Conservation (phyloP, 2,113 vertebrate species). For the Catharus fuscescens region DNA sequence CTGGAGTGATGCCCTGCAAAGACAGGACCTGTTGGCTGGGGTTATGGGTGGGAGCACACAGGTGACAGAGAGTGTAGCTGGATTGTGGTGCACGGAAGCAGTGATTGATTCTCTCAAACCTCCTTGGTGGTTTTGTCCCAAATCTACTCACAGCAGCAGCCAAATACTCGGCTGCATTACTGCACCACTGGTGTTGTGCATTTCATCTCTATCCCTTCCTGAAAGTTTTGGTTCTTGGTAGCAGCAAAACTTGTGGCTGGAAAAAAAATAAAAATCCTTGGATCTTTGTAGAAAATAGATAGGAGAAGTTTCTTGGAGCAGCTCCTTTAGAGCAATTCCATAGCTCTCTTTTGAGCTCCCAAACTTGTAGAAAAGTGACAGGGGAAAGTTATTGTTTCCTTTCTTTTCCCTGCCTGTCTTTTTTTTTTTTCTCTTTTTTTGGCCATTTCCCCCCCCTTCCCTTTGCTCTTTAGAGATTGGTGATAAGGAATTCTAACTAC, state of each 20-base stretch:
- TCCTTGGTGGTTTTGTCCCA: neutral
- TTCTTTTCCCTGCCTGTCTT: neutral
- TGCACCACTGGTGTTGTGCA: rapidly evolving
- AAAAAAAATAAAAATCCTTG: neutral
- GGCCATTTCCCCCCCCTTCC: neutral
- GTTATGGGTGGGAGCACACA: neutral
- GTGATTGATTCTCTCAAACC: neutral
- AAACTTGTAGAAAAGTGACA: constrained; percentile 61
- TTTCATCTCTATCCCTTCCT: neutral
- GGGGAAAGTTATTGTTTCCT: constrained; percentile 69
- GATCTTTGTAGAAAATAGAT: neutral
- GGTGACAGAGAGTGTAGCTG: rapidly evolving
- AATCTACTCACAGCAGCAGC: neutral
- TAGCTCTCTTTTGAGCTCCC: constrained; percentile 31
- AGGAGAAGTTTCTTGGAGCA: neutral
- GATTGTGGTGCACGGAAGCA: neutral
- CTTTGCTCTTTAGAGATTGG: constrained; percentile 77
- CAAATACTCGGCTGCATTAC: neutral
- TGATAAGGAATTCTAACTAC: constrained; percentile 87
- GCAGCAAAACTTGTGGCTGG: neutral
- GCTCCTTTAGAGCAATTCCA: neutral
- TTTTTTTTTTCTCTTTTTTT: neutral
- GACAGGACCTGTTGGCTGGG: neutral
- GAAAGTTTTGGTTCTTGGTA: neutral
- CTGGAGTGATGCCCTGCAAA: neutral